A percentile compares a stretch with the other conserved stretches of the same genome.
phyloP scores from a whole-genome alignment of 2,797 vertebrate genomes.

The Sebastes hubbsi region DNA sequence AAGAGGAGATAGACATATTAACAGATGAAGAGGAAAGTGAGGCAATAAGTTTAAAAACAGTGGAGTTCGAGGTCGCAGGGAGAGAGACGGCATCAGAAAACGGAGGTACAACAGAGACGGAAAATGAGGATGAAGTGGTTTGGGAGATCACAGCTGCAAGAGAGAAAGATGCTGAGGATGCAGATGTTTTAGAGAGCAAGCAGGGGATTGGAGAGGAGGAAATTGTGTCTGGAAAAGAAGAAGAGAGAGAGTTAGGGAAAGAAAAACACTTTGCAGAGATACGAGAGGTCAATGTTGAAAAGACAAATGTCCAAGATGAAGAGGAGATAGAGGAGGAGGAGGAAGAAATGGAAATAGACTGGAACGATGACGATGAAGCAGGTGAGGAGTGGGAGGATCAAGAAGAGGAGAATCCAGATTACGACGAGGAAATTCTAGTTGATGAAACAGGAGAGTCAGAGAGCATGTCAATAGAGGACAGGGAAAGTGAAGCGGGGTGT shows the following conservation, averaged over 20 bases:
- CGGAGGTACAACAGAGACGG: not conserved
- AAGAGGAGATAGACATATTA: conserved; percentile 49
- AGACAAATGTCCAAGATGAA: conserved; percentile 1
- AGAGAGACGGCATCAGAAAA: not conserved
- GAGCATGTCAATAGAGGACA: not conserved
- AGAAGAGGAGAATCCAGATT: conserved; percentile 17
- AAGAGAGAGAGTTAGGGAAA: not conserved
- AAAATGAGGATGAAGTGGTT: not conserved
- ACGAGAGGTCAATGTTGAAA: not conserved
- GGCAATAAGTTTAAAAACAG: not conserved
- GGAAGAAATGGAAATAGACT: conserved; percentile 11
- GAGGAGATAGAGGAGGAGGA: not conserved
- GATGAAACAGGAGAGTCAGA: conserved; percentile 9
- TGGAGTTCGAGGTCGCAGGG: not conserved
- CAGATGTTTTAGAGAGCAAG: not conserved
- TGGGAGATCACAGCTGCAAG: not conserved
- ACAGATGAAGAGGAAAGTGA: conserved; percentile 1
- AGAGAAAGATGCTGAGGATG: not conserved
- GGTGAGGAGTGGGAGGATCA: not conserved
- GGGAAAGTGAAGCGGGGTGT: conserved; percentile 4
- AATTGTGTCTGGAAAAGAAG: not conserved
- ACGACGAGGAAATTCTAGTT: not conserved
- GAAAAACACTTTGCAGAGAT: conserved; percentile 9
- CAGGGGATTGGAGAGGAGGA: not conserved
- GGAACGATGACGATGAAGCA: not conserved